These are phyloP conservation scores for Mormyrus lacerda DNA, from an alignment of 2,113 vertebrate genomes.

Conservation along the genomic window DNA sequence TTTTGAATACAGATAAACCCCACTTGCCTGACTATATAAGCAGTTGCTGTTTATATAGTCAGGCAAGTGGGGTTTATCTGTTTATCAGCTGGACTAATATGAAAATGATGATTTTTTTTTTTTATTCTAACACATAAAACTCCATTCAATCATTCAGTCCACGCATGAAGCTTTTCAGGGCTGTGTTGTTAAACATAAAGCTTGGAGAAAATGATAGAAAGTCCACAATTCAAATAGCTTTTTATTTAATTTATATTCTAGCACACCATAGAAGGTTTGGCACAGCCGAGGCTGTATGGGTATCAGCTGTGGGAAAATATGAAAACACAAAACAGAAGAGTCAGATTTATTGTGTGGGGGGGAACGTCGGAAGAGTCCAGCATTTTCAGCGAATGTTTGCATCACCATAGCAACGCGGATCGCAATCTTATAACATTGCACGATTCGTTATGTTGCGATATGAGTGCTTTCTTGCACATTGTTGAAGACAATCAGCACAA, in stretches of 20 bases:
- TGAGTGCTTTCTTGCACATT: background rate
- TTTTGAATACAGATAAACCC: background rate
- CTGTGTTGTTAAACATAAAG: background rate
- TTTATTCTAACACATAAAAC: background rate
- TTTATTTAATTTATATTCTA: background rate
- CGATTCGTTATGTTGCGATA: background rate
- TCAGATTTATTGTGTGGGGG: constrained; percentile 1
- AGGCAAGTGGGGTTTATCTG: too few species aligned
- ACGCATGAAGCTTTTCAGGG: background rate
- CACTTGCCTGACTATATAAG: background rate
- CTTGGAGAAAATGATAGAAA: background rate
- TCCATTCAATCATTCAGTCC: background rate
- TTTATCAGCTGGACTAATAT: background rate
- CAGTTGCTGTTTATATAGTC: too few species aligned
- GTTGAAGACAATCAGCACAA: background rate
- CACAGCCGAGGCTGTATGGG: background rate
- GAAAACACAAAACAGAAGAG: background rate
- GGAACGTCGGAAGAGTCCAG: background rate
- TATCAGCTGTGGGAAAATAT: background rate
- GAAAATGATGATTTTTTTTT: background rate
- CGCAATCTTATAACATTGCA: background rate
- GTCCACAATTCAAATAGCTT: background rate
- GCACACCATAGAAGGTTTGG: background rate
- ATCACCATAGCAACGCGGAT: background rate
- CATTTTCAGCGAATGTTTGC: background rate